These are phyloP conservation scores for Knipowitschia caucasica DNA, from an alignment of 2,797 vertebrate species.

Conservation along the genomic window DNA sequence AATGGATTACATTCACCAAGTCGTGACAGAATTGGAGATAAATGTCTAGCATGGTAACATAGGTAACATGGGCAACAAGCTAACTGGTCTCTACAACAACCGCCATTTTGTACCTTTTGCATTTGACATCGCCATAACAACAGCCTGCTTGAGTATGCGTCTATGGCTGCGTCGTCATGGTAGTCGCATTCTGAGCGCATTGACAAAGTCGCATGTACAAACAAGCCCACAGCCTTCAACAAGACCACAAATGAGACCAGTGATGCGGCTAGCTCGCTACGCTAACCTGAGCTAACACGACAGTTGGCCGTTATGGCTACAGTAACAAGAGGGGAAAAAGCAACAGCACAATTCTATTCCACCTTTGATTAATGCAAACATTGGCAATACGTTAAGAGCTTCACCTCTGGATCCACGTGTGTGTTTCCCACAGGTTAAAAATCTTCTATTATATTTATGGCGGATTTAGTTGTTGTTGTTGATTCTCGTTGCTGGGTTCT, in stretches of 20 bases:
- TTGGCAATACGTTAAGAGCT: constrained; percentile 48
- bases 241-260: constrained; percentile 39
- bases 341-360: constrained; percentile 59
- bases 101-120: constrained; percentile 85
- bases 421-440: constrained; percentile 71
- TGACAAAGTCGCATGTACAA: constrained; percentile 25
- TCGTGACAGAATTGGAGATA: constrained; percentile 57
- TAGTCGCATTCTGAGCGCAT: constrained; percentile 49
- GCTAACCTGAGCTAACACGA: constrained; percentile 58
- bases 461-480: constrained; percentile 84
- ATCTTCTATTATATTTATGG: constrained; percentile 71
- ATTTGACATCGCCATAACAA: constrained; percentile 88
- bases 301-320: constrained; percentile 66
- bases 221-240: constrained; percentile 30
- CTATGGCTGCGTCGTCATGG: constrained; percentile 65
- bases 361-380: constrained; percentile 45
- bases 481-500: constrained; percentile 97
- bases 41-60: constrained; percentile 38
- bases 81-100: constrained; percentile 77
- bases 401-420: constrained; percentile 76
- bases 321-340: constrained; percentile 68
- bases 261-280: constrained; percentile 43
- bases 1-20: not conserved
- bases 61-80: constrained; percentile 46
- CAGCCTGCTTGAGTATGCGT: constrained; percentile 69